These are phyloP conservation scores for Platyscapa corneri DNA, from an alignment of 1,140 invertebrate species.

Conservation along the genomic window DNA sequence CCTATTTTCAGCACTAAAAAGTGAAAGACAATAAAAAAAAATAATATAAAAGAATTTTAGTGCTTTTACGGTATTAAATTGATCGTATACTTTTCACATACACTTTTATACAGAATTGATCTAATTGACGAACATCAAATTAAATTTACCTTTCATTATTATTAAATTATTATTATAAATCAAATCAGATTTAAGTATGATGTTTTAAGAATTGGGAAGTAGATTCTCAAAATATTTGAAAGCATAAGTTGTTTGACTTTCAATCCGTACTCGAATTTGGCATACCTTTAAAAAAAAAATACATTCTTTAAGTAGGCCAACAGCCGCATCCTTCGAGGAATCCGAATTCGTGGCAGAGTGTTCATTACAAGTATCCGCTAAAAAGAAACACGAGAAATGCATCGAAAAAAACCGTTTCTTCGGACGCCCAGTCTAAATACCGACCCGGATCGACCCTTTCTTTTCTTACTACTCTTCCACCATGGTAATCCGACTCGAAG, in stretches of 20 bases:
- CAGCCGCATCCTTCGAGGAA: conserved; percentile 36
- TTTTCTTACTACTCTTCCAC: background rate
- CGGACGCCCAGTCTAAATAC: background rate
- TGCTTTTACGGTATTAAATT: no score
- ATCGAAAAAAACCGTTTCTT: conserved; percentile 27
- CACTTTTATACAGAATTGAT: no score
- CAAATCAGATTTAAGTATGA: background rate
- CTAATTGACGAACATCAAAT: no score
- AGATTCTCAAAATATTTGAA: background rate
- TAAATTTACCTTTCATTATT: no score
- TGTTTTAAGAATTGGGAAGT: background rate
- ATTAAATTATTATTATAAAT: no score
- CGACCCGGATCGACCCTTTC: background rate
- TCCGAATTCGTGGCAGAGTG: conserved; percentile 15
- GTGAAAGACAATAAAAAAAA: no score
- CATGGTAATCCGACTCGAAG: background rate
- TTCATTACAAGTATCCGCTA: conserved; percentile 26
- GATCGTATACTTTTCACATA: no score
- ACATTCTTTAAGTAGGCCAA: conserved; percentile 35
- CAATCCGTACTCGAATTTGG: background rate
- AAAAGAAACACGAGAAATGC: conserved; percentile 21
- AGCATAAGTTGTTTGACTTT: conserved; percentile 7
- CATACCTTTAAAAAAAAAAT: background rate
- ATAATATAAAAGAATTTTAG: no score
- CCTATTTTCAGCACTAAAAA: no score